Evolutionary conservation across 2,888 invertebrate genomes (phyloP), one percentile per base, ranked within the genome.

Genomic region (Rotaria sp.): DNA sequence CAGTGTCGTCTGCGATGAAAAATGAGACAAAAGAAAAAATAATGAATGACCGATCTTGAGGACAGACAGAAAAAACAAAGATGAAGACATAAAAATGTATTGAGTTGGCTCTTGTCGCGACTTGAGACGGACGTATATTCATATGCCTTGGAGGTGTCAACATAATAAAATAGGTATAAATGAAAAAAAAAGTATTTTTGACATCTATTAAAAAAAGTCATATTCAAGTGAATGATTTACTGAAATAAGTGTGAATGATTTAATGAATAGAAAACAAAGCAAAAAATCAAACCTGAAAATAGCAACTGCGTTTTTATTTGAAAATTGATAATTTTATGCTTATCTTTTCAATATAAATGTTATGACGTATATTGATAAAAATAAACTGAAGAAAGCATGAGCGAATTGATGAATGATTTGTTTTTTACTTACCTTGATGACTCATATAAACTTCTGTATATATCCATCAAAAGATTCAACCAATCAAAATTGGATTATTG

Each of bases 31-130:
- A 67, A 67, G 67, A 67, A 67, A n/a, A 67, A 67, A 67, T 67
- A 67, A 67, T 67, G 35, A 67, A 67, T 67, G 67, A 67, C 67
- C 67, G 67, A 67, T 35, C 67, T 67, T 67, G 67, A 67, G 67
- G 67, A 67, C 67, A 67, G 35, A 67, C 67, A 67, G 67, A 67
- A 38, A 67, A 67, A 67, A 67, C 21, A 67, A 38, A 67, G 67
- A 67, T 30, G 67, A 67, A 38, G 30, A 67, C 35, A 67, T 30
- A 67, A 15, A n/a, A 67, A 67, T 67, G 67, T 38, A 67, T 35
- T 67, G 67, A 18, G 30, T 35, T 67, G 67, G 35, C 67, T 67
- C 67, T 67, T 67, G 67, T 67, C 67, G 11, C 35, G 35, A 67
- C 67, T 67, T 67, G 67, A 67, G 67, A 67, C 67, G 35, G 7